Evolutionary conservation across 2,888 invertebrate species (phyloP).

Genomic region (Enoplolaimus lenunculus): DNA sequence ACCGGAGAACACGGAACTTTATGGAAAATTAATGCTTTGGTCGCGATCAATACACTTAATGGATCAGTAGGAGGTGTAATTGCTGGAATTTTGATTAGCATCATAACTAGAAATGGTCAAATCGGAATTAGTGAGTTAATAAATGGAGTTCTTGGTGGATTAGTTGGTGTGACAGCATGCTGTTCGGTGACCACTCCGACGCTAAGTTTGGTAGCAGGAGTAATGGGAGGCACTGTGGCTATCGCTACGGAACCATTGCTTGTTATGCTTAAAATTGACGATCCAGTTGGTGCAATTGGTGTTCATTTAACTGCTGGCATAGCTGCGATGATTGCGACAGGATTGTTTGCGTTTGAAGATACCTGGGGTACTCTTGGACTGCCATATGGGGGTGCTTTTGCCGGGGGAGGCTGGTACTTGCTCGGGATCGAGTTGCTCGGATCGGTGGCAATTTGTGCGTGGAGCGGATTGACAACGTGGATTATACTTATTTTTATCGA

Average conservation of each 20-base stretch:
- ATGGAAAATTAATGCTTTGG: slow-evolving; percentile 6
- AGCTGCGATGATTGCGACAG: background rate
- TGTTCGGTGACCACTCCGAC: background rate
- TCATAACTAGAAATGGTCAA: slow-evolving; percentile 43
- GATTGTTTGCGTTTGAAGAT: slow-evolving; percentile 1
- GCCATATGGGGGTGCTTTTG: background rate
- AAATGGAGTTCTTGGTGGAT: slow-evolving; percentile 56
- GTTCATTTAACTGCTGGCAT: slow-evolving; percentile 17
- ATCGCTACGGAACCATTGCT: background rate
- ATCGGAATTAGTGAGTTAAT: slow-evolving; percentile 71
- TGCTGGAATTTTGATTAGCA: slow-evolving; percentile 46
- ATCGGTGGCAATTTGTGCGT: background rate
- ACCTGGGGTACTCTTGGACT: background rate
- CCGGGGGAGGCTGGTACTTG: background rate
- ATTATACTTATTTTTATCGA: background rate
- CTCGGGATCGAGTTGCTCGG: background rate
- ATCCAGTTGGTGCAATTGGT: slow-evolving; percentile 19
- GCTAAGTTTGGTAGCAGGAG: background rate
- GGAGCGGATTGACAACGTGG: background rate
- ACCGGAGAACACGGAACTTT: background rate
- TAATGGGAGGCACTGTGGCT: background rate
- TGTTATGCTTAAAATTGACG: slow-evolving; percentile 3
- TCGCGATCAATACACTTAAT: slow-evolving; percentile 73
- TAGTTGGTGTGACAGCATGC: slow-evolving; percentile 11
- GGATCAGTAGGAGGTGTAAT: slow-evolving; percentile 76